Conservation (phyloP, 2,888 invertebrate species). For the Lucinisca nassula region DNA sequence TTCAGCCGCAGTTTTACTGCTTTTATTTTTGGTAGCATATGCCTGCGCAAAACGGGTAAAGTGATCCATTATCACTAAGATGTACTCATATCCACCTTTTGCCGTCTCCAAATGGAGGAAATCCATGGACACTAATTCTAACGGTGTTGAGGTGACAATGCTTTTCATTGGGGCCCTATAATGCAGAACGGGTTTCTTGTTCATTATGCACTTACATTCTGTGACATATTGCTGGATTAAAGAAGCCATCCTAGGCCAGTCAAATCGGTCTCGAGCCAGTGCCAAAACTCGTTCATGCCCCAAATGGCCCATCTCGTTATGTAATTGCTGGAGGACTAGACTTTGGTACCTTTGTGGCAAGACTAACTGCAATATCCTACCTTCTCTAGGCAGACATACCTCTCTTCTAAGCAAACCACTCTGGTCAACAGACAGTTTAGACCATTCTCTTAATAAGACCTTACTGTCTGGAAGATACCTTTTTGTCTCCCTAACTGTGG, state of each 20-base stretch:
- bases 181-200: constrained; percentile 25
- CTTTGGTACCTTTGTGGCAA: constrained; percentile 26
- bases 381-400: constrained; percentile 5
- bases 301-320: constrained; percentile 64
- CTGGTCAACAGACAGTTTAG: neutral
- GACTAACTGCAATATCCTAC: constrained; percentile 33
- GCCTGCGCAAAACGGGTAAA: constrained; percentile 50
- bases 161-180: constrained; percentile 35
- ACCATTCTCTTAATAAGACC: constrained; percentile 5
- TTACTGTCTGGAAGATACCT: neutral
- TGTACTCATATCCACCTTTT: constrained; percentile 55
- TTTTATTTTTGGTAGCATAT: constrained; percentile 52
- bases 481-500: neutral
- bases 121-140: constrained; percentile 59
- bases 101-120: constrained; percentile 58
- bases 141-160: constrained; percentile 48
- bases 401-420: neutral
- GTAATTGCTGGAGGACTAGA: constrained; percentile 38
- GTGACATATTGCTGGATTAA: constrained; percentile 50
- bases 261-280: constrained; percentile 57
- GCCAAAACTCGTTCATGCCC: constrained; percentile 47
- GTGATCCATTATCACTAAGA: constrained; percentile 56
- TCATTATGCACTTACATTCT: constrained; percentile 43
- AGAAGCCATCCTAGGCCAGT: constrained; percentile 63
- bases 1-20: constrained; percentile 45